Base-by-base conservation (phyloP, 2,888 invertebrate genomes). In the Rotaria sp. region DNA sequence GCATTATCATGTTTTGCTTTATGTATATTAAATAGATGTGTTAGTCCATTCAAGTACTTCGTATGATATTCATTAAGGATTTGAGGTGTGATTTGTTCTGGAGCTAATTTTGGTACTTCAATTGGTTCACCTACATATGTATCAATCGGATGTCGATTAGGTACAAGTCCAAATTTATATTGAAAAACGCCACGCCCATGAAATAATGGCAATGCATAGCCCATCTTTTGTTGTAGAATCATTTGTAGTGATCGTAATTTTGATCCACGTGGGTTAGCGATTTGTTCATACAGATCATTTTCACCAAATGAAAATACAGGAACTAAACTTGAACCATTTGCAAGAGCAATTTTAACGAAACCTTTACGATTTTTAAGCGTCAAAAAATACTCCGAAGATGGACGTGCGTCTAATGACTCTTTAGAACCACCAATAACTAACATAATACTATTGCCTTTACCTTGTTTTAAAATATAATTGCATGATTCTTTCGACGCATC, bases 261-360 rank as follows among this genome's bases (percentile, higher is more conserved):
- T 2, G 95, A 94, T 59, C 94, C 94, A 85, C 94, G 93, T 0
- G 94, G 94, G 90, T 94, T 94, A n/a, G 92, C 90, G 0, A 94
- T 90, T 88, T 96, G 96, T 88, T 94, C 93, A 91, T 94, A 96
- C 18, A 96, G 91, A 89, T 96, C 95, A 0, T 94, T 94, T 91
- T 97, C 96, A 0, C 96, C 96, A 91, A 96, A 97, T 0, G 95
- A 94, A 90, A 96, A 94, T 0, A 95, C 94, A 2, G 97, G 96
- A 0, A 97, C 96, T 87, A 97, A 91, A 0, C 95, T 93, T 0
- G 94, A 93, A 24, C 96, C 86, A 5, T 84, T 86, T 30, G 48
- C 59, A 10, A 86, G 45, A 75, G 86, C 86, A 21, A 86, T 52
- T 52, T 75, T 50, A 80, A 86, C n/a, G 85, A 85, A 85, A 24